Evolutionary conservation across 2,113 vertebrate species (phyloP).

Genomic region (Pygoscelis antarcticus): DNA sequence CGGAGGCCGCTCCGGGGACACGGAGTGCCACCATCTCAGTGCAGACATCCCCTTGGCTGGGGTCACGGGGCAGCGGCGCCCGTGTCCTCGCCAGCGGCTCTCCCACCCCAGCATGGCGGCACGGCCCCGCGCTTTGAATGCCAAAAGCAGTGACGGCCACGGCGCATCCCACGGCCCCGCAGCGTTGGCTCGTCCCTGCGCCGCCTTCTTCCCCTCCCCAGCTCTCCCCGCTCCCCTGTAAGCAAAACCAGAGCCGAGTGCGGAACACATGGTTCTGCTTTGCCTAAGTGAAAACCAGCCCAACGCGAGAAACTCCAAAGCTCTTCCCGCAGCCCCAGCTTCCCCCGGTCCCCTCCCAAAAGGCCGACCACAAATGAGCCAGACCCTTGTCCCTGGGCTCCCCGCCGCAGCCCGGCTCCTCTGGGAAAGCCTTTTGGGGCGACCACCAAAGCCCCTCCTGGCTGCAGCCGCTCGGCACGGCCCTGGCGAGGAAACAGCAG

Average conservation of each 20-base stretch:
- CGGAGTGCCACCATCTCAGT: accelerated
- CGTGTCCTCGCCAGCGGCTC: accelerated
- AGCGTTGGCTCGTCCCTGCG: neutral
- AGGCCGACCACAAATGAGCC: neutral
- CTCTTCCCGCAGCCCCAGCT: neutral
- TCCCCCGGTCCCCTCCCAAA: neutral
- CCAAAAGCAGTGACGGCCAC: accelerated
- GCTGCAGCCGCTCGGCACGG: accelerated
- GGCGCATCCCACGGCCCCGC: accelerated
- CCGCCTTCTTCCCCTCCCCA: neutral
- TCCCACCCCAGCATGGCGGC: neutral
- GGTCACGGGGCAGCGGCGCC: neutral
- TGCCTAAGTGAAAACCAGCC: neutral
- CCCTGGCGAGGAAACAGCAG: accelerated
- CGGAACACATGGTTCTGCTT: slow-evolving; percentile 32
- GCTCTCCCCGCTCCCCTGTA: neutral
- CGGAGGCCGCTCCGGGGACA: neutral
- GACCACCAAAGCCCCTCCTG: neutral
- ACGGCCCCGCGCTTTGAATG: accelerated
- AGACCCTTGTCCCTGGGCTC: neutral
- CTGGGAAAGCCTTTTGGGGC: neutral
- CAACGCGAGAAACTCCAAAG: neutral
- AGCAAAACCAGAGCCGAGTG: neutral
- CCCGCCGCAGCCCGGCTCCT: accelerated
- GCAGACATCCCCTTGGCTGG: neutral